Conservation (phyloP, 2,797 vertebrate genomes). For the Enteromius unitaeniatus region DNA sequence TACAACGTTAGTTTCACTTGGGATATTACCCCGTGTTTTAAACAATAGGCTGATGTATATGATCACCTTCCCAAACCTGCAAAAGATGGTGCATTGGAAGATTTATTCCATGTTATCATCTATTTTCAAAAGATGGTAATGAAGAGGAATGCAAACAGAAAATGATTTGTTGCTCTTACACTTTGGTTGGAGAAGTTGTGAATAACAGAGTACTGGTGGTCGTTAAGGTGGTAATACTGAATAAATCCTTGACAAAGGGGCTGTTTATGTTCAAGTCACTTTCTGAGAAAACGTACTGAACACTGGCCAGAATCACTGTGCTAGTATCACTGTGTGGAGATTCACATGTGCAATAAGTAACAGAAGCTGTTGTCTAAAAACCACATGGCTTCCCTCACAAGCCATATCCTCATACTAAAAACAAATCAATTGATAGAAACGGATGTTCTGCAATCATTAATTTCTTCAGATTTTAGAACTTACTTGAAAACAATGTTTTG, state of each 20-base stretch:
- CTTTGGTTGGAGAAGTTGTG: background rate
- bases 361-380: background rate
- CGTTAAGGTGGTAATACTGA: background rate
- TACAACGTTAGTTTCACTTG: background rate
- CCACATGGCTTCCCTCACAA: background rate
- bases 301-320: background rate
- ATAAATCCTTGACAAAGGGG: background rate
- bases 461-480: background rate
- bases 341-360: background rate
- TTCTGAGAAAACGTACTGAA: slow-evolving; percentile 7
- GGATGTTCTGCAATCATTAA: background rate
- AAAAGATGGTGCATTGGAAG: background rate
- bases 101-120: background rate
- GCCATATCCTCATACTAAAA: background rate
- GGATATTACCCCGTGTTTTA: background rate
- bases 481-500: background rate
- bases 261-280: background rate
- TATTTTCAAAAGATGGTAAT: background rate
- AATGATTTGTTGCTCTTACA: background rate
- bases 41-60: background rate
- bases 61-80: background rate
- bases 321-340: background rate
- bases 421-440: background rate
- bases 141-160: background rate
- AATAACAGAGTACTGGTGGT: background rate